phyloP scores from a whole-genome alignment of 1,140 invertebrate genomes.

The Microplitis mediator region DNA sequence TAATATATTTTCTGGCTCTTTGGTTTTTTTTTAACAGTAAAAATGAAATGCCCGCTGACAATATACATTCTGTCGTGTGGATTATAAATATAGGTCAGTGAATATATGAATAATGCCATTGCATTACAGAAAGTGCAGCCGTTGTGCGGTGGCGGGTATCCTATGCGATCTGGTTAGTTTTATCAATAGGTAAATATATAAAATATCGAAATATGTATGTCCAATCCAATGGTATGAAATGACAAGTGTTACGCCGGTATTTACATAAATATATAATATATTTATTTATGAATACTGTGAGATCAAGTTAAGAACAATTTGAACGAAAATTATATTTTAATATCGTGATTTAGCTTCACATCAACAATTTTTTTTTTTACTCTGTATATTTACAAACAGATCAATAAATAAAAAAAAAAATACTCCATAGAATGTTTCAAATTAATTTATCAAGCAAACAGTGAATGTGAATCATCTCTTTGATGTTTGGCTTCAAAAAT shows the following conservation, averaged over 20 bases:
- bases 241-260: not conserved
- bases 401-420: too few species aligned
- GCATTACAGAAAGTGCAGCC: conserved; percentile 19
- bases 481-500: not conserved
- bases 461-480: not conserved
- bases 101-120: conserved; percentile 31
- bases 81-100: conserved; percentile 33
- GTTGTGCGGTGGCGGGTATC: not conserved
- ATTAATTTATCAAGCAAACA: too few species aligned
- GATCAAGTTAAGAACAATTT: too few species aligned
- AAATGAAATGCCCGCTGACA: conserved; percentile 16
- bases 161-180: not conserved
- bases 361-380: too few species aligned
- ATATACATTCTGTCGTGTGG: conserved; percentile 13
- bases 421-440: too few species aligned
- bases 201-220: conserved; percentile 5
- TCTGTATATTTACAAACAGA: too few species aligned
- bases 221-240: not conserved
- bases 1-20: not conserved
- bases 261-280: not conserved
- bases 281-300: too few species aligned
- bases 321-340: too few species aligned
- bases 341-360: too few species aligned
- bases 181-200: conserved; percentile 4
- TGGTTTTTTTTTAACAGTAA: not conserved